A percentile compares a stretch with the other conserved stretches of the same genome.
Conservation (phyloP, 2,113 vertebrate genomes). For the Corythornis vintsioides region DNA sequence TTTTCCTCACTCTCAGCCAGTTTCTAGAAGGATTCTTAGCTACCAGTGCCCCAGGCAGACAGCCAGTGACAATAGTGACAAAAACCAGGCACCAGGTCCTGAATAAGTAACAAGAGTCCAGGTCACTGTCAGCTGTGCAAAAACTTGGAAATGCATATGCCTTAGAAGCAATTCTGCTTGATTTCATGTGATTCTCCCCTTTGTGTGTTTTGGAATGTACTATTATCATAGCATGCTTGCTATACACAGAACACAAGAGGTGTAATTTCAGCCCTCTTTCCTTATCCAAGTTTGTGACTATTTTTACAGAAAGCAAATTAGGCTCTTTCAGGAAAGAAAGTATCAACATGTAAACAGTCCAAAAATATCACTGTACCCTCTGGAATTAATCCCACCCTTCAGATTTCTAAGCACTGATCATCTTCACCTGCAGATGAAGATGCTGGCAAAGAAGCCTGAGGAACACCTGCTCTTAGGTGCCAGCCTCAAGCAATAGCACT, state of each 20-base stretch:
- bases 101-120: background rate
- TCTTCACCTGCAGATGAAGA: background rate
- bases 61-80: background rate
- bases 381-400: background rate
- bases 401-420: background rate
- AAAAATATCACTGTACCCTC: background rate
- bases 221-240: background rate
- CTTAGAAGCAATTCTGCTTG: constrained; percentile 60
- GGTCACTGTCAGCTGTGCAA: constrained; percentile 34
- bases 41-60: background rate
- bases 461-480: background rate
- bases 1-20: background rate
- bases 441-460: background rate
- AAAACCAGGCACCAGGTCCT: background rate
- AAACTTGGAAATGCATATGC: constrained; percentile 36
- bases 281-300: background rate
- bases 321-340: background rate
- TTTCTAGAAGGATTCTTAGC: constrained; percentile 10
- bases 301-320: constrained; percentile 5
- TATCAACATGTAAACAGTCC: background rate
- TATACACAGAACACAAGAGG: background rate
- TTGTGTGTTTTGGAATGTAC: constrained; percentile 22
- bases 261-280: background rate
- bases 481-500: background rate
- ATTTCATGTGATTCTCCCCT: constrained; percentile 1